Evolutionary conservation across 2,888 invertebrate genomes (phyloP), one percentile per base, ranked within the genome.

Genomic region (Mayetiola destructor): DNA sequence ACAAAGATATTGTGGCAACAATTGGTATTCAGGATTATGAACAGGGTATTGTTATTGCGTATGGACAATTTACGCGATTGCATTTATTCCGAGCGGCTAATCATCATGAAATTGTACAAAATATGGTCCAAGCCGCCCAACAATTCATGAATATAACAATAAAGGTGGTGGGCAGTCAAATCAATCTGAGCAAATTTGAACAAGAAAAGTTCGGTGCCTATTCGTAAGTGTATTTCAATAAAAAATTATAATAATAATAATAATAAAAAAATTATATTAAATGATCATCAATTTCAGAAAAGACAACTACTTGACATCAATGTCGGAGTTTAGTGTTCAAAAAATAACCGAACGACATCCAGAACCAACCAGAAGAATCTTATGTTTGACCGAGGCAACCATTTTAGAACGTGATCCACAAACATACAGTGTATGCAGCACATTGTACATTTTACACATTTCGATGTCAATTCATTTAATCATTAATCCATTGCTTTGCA

Each of bases 331-430:
- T 72, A 82, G 82, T 60, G 94, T 99, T 3, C 91, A 96, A 69
- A 99, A 99, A 75, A 80, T 88, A 63, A 86, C 88, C 18, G 76
- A 80, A 1, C 78, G 92, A 27, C 87, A 90, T 69, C 80, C 81
- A 65, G 93, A 93, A 65, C 85, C 89, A 0, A 85, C 91, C 64
- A 78, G 89, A 61, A 80, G 97, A 58, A 87, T 91, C 0, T 77
- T 99, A 30, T 97, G 97, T 68, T 78, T 99, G 20, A 92, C 94
- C 0, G 97, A 99, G 72, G 87, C 88, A 0, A 97, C 97, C 69
- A 76, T 99, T 56, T 75, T 99, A 55, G 99, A 99, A 74, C 79
- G 99, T 62, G 99, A 99, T 75, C 93, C 94, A 2, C 91, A 90
- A 69, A 95, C 96, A 1, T 99, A 99, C 70, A 88, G 86, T 64